phyloP scores from a whole-genome alignment of 1,140 invertebrate species.

The Drosophila santomea region DNA sequence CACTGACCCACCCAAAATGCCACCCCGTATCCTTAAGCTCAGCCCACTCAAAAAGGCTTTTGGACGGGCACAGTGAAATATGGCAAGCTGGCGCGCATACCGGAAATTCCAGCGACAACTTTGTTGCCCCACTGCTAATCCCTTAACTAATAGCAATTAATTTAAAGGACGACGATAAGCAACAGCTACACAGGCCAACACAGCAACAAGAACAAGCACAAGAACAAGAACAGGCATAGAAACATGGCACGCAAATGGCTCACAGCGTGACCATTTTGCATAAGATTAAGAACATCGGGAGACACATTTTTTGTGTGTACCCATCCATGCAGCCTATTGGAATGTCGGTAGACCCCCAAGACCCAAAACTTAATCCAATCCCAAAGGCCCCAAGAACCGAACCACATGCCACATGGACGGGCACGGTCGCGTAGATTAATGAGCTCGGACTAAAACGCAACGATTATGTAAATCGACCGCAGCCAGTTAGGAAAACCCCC shows the following conservation, averaged over 20 bases:
- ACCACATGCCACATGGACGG: conserved; percentile 46
- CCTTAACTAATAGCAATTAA: conserved; percentile 84
- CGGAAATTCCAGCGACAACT: conserved; percentile 83
- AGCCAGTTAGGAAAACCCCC: conserved; percentile 48
- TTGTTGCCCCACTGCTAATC: conserved; percentile 79
- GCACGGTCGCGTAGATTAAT: conserved; percentile 69
- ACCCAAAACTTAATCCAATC: not conserved
- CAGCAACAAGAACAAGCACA: conserved; percentile 15
- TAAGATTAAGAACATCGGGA: conserved; percentile 79
- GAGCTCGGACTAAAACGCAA: conserved; percentile 77
- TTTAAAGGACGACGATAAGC: conserved; percentile 82
- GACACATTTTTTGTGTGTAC: conserved; percentile 73
- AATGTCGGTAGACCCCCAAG: conserved; percentile 6
- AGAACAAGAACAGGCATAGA: conserved; percentile 12
- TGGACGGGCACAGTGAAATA: conserved; percentile 59
- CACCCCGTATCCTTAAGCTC: not conserved
- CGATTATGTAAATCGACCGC: conserved; percentile 82
- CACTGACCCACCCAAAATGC: conserved; percentile 22
- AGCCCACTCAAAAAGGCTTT: conserved; percentile 36
- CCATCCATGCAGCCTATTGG: conserved; percentile 34
- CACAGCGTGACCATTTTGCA: conserved; percentile 82
- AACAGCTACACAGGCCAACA: conserved; percentile 61
- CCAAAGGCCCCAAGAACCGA: conserved; percentile 8
- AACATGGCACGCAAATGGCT: conserved; percentile 75
- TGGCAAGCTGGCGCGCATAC: conserved; percentile 70